Evolutionary conservation across 2,888 invertebrate species (phyloP), one percentile per base, ranked within the genome.

Genomic region (Heteromyza rotundicornis): DNA sequence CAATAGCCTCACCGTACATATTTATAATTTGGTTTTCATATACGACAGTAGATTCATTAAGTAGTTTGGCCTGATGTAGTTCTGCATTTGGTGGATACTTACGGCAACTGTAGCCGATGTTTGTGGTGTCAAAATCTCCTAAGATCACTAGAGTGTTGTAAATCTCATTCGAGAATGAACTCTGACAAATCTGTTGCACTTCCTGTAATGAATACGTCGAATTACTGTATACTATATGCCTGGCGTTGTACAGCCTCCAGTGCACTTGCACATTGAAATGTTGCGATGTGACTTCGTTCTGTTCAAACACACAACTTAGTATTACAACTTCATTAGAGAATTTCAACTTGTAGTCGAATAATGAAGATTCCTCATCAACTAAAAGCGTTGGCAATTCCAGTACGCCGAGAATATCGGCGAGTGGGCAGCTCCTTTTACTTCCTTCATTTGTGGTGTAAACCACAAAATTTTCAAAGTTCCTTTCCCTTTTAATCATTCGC

Each of bases 1-100:
- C 44, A 0, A 75, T 67, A 0, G 49, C 1, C 1, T 40, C 44
- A 0, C 75, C 69, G 0, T 44, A 56, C 72, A 75, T 70, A 14
- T 75, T 64, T 0, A 2, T 22, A 24, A 75, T 70, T 22, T 71
- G 68, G 52, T 75, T 61, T 14, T 66, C 59, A 14, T 63, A 75
- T n/a, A 74, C 10, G 27, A 27, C 27, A 10, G 5, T 10, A 10
- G 27, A 27, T 10, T 5, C 5, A 10, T 27, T 27, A 7, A 27
- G 27, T 10, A 27, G 10, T 10, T 7, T 27, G 27, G 10, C 27
- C 10, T 27, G 5, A 27, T 27, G 10, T 27, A 27, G 27, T 27
- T n/a, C n/a, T n/a, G n/a, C n/a, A n/a, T n/a, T 10, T 3, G 5
- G 10, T n/a, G 14, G 40, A n/a, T 40, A 0, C 52, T 16, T 1